phyloP scores from a whole-genome alignment of 1,140 invertebrate species.

The Centruroides sculpturatus region DNA sequence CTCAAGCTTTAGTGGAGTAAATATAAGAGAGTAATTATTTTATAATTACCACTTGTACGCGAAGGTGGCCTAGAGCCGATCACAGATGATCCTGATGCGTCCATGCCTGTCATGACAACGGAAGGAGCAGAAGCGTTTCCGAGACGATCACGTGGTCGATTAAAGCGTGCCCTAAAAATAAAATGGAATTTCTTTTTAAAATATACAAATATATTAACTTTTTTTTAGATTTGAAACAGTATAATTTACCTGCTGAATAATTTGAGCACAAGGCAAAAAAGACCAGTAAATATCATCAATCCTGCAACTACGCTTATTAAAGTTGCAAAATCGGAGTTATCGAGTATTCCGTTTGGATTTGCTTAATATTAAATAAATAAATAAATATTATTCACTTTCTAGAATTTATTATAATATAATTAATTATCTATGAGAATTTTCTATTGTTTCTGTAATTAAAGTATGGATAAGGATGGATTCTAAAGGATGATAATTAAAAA shows the following conservation, averaged over 20 bases:
- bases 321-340: conserved; percentile 16
- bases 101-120: not conserved
- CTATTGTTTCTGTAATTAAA: too few species aligned
- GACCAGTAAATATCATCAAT: conserved; percentile 13
- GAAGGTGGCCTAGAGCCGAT: too few species aligned
- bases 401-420: too few species aligned
- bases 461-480: too few species aligned
- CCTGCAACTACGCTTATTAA: conserved; percentile 15
- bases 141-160: not conserved
- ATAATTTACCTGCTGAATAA: conserved; percentile 18
- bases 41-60: too few species aligned
- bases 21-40: too few species aligned
- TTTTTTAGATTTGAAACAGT: not conserved
- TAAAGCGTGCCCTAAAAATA: not conserved
- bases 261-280: conserved; percentile 18
- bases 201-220: not conserved
- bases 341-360: conserved; percentile 5
- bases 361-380: not conserved
- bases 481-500: too few species aligned
- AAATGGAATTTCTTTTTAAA: not conserved
- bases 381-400: too few species aligned
- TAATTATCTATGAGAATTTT: too few species aligned
- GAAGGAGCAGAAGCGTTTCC: not conserved
- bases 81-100: too few species aligned
- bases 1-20: too few species aligned